Evolutionary conservation across 2,797 vertebrate genomes (phyloP).

Genomic region (Chrysocyon brachyurus): DNA sequence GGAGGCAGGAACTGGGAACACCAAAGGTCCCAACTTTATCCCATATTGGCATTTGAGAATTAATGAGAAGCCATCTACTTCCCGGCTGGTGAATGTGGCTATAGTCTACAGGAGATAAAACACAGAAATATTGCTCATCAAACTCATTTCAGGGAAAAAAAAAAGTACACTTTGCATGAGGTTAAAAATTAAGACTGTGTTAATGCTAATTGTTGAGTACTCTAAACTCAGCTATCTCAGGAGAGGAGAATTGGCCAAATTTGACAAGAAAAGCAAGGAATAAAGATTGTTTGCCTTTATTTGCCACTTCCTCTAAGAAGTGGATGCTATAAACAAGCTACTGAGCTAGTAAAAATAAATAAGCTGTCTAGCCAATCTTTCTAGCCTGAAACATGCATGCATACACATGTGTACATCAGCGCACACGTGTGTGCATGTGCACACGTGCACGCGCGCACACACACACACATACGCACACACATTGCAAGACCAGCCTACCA

Average conservation of each 20-base stretch:
- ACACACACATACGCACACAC: neutral
- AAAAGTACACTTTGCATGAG: neutral
- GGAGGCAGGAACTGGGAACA: neutral
- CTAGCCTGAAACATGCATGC: neutral
- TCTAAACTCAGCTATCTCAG: constrained; percentile 35
- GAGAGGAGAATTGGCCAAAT: constrained; percentile 17
- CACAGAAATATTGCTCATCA: constrained; percentile 37
- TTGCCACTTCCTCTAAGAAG: neutral
- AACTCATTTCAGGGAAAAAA: neutral
- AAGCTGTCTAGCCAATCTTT: neutral
- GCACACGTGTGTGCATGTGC: neutral
- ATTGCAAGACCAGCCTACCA: neutral
- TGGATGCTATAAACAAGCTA: constrained; percentile 49
- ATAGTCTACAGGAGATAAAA: neutral
- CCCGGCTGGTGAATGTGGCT: neutral
- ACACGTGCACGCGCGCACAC: neutral
- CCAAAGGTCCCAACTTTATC: neutral
- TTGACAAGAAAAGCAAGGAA: neutral
- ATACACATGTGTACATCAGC: neutral
- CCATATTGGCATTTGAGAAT: neutral
- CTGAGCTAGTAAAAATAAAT: constrained; percentile 60
- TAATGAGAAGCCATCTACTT: neutral
- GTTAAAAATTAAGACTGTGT: constrained; percentile 37
- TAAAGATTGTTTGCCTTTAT: constrained; percentile 34
- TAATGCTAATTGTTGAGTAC: neutral